Conservation (phyloP, 1,140 invertebrate species). For the Anastatus disparis region DNA sequence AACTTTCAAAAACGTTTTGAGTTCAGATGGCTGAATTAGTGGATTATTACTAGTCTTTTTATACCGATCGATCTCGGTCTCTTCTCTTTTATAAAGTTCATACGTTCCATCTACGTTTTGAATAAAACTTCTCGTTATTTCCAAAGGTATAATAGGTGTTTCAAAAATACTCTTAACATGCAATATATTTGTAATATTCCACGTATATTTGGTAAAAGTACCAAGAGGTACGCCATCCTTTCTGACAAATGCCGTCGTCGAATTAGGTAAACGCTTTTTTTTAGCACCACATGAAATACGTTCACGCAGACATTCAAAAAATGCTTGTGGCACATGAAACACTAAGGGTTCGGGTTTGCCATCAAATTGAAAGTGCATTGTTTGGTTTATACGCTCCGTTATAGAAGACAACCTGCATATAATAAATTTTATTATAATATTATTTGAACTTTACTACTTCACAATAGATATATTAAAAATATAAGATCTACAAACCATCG, state of each 20-base stretch:
- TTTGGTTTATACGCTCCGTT: conserved; percentile 81
- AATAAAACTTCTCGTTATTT: conserved; percentile 76
- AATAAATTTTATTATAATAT: background rate
- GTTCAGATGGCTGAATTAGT: conserved; percentile 73
- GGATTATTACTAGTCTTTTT: conserved; percentile 66
- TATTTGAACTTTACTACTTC: background rate
- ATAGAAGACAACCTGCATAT: conserved; percentile 66
- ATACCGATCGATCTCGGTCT: conserved; percentile 68
- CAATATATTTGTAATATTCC: conserved; percentile 79
- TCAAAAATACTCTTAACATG: conserved; percentile 84
- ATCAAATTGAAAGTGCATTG: conserved; percentile 82
- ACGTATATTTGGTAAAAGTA: conserved; percentile 79
- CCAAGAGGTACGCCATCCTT: conserved; percentile 75
- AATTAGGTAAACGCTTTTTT: conserved; percentile 77
- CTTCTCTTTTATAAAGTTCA: conserved; percentile 70
- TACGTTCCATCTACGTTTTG: conserved; percentile 76
- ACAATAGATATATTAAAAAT: background rate
- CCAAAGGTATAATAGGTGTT: conserved; percentile 73
- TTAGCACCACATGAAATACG: conserved; percentile 74
- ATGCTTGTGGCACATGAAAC: conserved; percentile 77
- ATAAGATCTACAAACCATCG: conserved; percentile 70
- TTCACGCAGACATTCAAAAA: conserved; percentile 79
- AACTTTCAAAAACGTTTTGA: conserved; percentile 79
- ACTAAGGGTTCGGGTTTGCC: conserved; percentile 78
- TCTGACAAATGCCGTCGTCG: conserved; percentile 69